Evolutionary conservation across 2,113 vertebrate species (phyloP), one percentile per base, ranked within the genome.

Genomic region (Bothrops jararaca): DNA sequence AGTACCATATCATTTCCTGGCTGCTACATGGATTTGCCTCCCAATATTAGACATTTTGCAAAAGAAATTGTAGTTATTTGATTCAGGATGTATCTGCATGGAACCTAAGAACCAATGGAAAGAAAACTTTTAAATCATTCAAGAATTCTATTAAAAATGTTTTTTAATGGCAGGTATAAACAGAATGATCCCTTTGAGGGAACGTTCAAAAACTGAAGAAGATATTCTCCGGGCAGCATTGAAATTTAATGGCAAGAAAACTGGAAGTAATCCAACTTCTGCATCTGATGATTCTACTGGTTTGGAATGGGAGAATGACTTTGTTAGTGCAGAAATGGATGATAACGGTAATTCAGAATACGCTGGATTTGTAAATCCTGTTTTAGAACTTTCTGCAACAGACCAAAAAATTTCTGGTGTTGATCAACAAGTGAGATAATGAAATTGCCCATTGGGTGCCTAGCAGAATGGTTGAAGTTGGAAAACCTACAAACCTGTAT

Each of bases 241-340:
- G 34, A 98, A 95, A 80, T 98, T 97, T 0, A 97, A 97, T 13
- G 88, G 95, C 93, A 98, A 94, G 95, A 98, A 94, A 94, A 50
- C 97, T 0, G 97, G 96, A 13, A 99, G 99, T 50, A 97, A 99
- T 11, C 98, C 98, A 0, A 93, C 99, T 1, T 99, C 99, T 0
- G 97, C 99, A 91, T 99, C 99, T 0, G 99, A 99, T 3, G 99
- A 99, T 52, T 99, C 99, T 85, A 98, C 98, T 0, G 98, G 98
- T 0, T 97, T 99, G 89, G 99, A 99, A 96, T 99, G 99, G 99
- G 99, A 99, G 96, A 99, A 98, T 18, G 99, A 99, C 95, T 99
- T 99, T 92, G 98, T 99, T 34, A 98, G 98, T 13, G 98, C 98
- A 0, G 98, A 98, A 69, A 94, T 98, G 90, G 99, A 99, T 48